These are phyloP conservation scores for Bathynomus jamesi DNA, from an alignment of 1,140 invertebrate species.

Conservation along the genomic window DNA sequence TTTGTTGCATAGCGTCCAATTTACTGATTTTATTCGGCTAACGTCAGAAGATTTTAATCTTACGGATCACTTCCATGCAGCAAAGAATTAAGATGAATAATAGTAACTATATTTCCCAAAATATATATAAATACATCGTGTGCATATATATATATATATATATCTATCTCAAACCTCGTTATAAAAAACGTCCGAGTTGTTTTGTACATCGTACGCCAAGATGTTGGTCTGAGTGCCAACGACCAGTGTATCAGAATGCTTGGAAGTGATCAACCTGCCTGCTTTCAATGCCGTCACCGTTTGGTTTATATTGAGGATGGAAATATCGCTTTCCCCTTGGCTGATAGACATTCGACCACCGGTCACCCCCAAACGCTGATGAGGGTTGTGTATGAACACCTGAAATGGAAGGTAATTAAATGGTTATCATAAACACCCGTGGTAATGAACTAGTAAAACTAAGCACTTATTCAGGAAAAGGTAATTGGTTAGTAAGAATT, in stretches of 20 bases:
- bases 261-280: slow-evolving; percentile 52
- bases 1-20: too few relatives aligned
- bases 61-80: too few relatives aligned
- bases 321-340: slow-evolving; percentile 57
- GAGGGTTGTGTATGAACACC: slow-evolving; percentile 76
- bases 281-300: slow-evolving; percentile 60
- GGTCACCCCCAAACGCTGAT: slow-evolving; percentile 49
- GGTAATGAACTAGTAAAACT: background rate
- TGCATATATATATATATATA: too few relatives aligned
- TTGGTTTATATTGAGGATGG: slow-evolving; percentile 73
- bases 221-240: slow-evolving; percentile 77
- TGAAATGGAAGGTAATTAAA: slow-evolving; percentile 41
- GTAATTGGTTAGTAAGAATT: background rate
- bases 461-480: background rate
- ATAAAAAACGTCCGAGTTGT: slow-evolving; percentile 85
- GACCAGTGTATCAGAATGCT: slow-evolving; percentile 65
- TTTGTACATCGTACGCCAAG: slow-evolving; percentile 83
- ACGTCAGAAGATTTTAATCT: too few relatives aligned
- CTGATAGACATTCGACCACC: slow-evolving; percentile 52
- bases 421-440: background rate
- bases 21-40: too few relatives aligned
- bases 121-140: too few relatives aligned
- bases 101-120: too few relatives aligned
- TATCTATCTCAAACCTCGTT: slow-evolving; percentile 61
- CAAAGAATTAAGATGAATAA: too few relatives aligned